These are phyloP conservation scores for Chionodraco myersi DNA, from an alignment of 2,113 vertebrate species.

Conservation along the genomic window DNA sequence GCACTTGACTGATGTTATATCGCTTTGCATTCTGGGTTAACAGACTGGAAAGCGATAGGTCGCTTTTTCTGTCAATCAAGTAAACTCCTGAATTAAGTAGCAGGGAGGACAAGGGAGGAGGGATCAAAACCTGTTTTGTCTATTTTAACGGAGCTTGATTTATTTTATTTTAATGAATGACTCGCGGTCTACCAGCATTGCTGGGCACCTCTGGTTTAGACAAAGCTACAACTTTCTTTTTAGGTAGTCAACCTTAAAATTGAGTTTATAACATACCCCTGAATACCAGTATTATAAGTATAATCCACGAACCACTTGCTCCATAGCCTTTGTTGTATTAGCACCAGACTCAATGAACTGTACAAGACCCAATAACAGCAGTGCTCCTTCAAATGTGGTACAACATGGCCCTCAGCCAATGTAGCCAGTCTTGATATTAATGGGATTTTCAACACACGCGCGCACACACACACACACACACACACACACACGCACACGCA, in stretches of 20 bases:
- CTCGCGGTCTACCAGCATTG: no score
- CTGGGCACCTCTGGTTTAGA: no score
- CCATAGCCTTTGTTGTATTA: conserved; percentile 35
- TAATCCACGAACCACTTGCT: conserved; percentile 3
- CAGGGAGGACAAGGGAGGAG: no score
- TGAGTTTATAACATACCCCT: conserved; percentile 2
- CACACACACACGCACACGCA: conserved; percentile 4
- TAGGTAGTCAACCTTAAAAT: background rate
- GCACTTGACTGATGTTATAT: no score
- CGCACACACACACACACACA: background rate
- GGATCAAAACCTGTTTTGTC: no score
- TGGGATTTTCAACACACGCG: conserved; percentile 45
- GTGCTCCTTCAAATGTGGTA: conserved; percentile 35
- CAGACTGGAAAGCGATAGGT: no score
- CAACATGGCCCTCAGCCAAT: conserved; percentile 56
- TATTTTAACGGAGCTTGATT: no score
- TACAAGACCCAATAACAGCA: conserved; percentile 53
- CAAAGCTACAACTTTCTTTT: background rate
- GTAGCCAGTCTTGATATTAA: conserved; percentile 43
- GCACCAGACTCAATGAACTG: conserved; percentile 29
- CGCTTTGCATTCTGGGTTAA: no score
- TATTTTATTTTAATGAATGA: no score
- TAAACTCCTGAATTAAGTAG: no score
- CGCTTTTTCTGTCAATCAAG: no score
- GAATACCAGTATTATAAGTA: background rate